These are phyloP conservation scores for Apocrypta bakeri DNA, from an alignment of 1,140 invertebrate genomes.

Conservation along the genomic window DNA sequence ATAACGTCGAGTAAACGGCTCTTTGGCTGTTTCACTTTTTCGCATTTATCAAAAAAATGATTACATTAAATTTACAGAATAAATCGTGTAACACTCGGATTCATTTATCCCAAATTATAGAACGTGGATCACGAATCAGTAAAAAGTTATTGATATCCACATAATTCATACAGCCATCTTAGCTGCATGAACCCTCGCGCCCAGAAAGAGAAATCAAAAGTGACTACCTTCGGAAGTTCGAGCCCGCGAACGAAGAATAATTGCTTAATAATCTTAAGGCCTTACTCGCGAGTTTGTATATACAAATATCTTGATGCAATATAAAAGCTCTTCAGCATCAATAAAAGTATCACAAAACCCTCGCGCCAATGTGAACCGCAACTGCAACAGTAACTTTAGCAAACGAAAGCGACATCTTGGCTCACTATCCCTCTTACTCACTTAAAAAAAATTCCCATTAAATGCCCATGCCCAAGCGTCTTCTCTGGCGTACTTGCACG, in stretches of 20 bases:
- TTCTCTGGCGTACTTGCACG: conserved; percentile 23
- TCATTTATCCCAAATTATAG: not conserved
- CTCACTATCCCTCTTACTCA: no score
- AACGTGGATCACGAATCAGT: conserved; percentile 16
- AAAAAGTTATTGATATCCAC: not conserved
- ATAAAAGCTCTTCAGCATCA: conserved; percentile 2
- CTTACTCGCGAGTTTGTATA: not conserved
- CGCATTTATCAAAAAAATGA: no score
- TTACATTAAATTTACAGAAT: no score
- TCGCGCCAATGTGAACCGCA: not conserved
- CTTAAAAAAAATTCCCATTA: conserved; percentile 40
- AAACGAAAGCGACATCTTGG: not conserved
- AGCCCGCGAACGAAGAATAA: conserved; percentile 28
- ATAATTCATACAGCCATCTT: not conserved
- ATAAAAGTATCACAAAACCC: not conserved
- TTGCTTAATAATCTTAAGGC: conserved; percentile 43
- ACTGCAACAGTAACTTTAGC: not conserved
- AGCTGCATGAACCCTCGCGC: not conserved
- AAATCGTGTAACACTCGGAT: no score
- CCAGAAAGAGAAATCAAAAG: not conserved
- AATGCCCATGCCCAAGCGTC: conserved; percentile 43
- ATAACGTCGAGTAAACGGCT: conserved; percentile 18
- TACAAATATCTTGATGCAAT: no score
- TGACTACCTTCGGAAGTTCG: conserved; percentile 3
- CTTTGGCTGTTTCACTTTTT: not conserved